A percentile compares a stretch with the other conserved stretches of the same genome.
Conservation (phyloP, 2,797 vertebrate species). For the Carduelis carduelis region DNA sequence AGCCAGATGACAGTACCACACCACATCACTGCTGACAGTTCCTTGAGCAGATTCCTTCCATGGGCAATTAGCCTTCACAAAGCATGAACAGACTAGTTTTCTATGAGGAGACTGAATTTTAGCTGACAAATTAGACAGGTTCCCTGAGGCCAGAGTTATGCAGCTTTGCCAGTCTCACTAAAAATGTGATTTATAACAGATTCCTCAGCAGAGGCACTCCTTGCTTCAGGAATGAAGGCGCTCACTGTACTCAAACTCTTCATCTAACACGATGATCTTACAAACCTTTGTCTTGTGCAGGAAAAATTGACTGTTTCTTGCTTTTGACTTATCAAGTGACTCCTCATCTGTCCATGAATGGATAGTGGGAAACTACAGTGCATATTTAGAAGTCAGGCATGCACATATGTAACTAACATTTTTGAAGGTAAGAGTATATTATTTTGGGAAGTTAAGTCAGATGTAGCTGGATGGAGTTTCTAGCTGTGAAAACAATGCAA, state of each 20-base stretch:
- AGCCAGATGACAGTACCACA: not conserved
- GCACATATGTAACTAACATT: not conserved
- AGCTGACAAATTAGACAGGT: constrained; percentile 78
- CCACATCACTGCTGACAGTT: constrained; percentile 38
- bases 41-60: constrained; percentile 65
- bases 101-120: constrained; percentile 64
- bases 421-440: not conserved
- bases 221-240: constrained; percentile 67
- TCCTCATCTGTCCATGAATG: not conserved
- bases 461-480: not conserved
- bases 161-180: constrained; percentile 64
- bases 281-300: not conserved
- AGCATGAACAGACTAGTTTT: constrained; percentile 75
- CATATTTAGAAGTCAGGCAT: not conserved
- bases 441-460: not conserved
- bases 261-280: not conserved
- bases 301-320: not conserved
- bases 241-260: not conserved
- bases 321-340: not conserved
- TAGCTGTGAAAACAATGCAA: not conserved
- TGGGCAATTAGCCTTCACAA: constrained; percentile 52
- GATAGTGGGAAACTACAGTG: not conserved
- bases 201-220: constrained; percentile 66
- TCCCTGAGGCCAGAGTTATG: constrained; percentile 72
- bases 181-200: constrained; percentile 77